A percentile compares a stretch with the other conserved stretches of the same genome.
phyloP scores from a whole-genome alignment of 2,797 vertebrate genomes.

The Sebastes vulpes region DNA sequence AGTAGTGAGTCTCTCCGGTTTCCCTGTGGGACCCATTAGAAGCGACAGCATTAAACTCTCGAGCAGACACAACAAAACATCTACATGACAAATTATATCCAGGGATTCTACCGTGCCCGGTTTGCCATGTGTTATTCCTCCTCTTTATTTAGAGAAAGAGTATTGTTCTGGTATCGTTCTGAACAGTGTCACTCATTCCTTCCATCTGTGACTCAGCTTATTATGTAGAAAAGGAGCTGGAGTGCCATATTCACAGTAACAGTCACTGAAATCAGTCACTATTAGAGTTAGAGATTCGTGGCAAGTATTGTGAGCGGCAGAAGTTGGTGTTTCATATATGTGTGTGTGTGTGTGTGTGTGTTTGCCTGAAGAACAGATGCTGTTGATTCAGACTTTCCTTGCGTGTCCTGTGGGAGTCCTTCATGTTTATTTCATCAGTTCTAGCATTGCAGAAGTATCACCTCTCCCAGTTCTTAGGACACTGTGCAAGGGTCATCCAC shows the following conservation, averaged over 20 bases:
- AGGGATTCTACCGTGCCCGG: neutral
- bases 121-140: neutral
- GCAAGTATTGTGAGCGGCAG: neutral
- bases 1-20: conserved; percentile 36
- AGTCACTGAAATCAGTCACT: neutral
- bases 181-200: neutral
- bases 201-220: neutral
- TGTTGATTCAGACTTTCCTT: conserved; percentile 81
- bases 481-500: neutral
- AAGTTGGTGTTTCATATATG: neutral
- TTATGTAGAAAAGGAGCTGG: neutral
- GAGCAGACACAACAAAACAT: conserved; percentile 14
- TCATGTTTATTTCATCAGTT: conserved; percentile 87
- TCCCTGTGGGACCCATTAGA: conserved; percentile 35
- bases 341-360: neutral
- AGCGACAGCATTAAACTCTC: neutral
- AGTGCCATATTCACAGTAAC: neutral
- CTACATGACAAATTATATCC: neutral
- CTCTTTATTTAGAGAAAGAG: neutral
- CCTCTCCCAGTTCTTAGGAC: conserved; percentile 28
- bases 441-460: conserved; percentile 75
- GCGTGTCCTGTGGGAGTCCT: conserved; percentile 79
- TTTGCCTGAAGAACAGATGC: conserved; percentile 87
- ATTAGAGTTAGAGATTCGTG: neutral
- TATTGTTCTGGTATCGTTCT: neutral